phyloP scores from a whole-genome alignment of 2,888 invertebrate genomes.

The Xestia rhomboidea region DNA sequence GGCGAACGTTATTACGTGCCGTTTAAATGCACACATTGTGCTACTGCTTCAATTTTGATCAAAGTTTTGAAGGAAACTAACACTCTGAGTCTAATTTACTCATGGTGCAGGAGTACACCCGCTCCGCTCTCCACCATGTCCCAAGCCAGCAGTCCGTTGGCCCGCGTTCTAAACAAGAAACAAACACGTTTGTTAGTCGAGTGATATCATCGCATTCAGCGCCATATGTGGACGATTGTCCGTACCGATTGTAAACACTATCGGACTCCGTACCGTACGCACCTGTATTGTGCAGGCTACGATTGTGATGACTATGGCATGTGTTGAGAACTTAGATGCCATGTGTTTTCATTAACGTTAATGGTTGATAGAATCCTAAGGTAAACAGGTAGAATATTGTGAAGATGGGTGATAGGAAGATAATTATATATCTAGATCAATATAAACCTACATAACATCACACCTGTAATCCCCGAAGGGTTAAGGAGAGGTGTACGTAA shows the following conservation, averaged over 20 bases:
- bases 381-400: conserved; percentile 32
- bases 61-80: not conserved
- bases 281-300: conserved; percentile 64
- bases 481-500: too few relatives aligned
- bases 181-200: conserved; percentile 64
- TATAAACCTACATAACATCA: too few relatives aligned
- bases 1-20: not conserved
- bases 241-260: conserved; percentile 65
- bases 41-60: not conserved
- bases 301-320: conserved; percentile 56
- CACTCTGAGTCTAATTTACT: not conserved
- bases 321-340: conserved; percentile 43
- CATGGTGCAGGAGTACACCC: not conserved
- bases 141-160: conserved; percentile 57
- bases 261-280: conserved; percentile 38
- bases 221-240: conserved; percentile 67
- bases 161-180: conserved; percentile 66
- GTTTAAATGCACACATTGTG: not conserved
- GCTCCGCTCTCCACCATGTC: conserved; percentile 24
- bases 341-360: conserved; percentile 44
- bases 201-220: conserved; percentile 67
- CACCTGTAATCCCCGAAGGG: too few relatives aligned
- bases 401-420: not conserved
- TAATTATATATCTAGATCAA: not conserved
- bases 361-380: conserved; percentile 14